phyloP scores from a whole-genome alignment of 2,888 invertebrate species.

The Cancer borealis region DNA sequence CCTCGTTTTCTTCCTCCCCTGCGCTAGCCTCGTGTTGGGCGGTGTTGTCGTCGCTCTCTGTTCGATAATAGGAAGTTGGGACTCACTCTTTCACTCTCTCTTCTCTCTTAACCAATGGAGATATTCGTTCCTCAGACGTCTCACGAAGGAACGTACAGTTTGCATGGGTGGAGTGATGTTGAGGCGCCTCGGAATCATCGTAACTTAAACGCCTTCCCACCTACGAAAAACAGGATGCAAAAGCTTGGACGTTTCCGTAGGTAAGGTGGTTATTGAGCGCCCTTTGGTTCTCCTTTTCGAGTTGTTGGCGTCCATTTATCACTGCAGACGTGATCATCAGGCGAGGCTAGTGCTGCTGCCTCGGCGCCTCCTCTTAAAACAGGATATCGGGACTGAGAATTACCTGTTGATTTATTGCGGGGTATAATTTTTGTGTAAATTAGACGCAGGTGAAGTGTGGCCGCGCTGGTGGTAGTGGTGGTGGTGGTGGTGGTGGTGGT shows the following conservation, averaged over 20 bases:
- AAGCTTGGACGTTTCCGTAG: slow-evolving; percentile 29
- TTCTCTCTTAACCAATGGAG: background rate
- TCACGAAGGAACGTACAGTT: background rate
- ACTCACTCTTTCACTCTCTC: background rate
- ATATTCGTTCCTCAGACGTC: background rate
- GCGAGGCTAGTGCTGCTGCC: background rate
- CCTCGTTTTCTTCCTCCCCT: background rate
- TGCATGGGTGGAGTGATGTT: background rate
- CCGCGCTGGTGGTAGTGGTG: background rate
- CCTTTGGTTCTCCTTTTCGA: slow-evolving; percentile 1
- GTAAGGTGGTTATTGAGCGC: background rate
- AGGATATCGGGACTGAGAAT: slow-evolving; percentile 58
- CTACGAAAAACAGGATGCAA: slow-evolving; percentile 24
- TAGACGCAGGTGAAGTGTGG: background rate
- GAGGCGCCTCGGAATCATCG: background rate
- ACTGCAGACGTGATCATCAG: slow-evolving; percentile 3
- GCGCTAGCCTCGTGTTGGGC: background rate
- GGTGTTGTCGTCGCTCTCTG: background rate
- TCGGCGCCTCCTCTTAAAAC: slow-evolving; percentile 38
- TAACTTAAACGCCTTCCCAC: background rate
- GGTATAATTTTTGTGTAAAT: slow-evolving; percentile 44
- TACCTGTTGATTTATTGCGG: slow-evolving; percentile 53
- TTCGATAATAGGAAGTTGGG: background rate
- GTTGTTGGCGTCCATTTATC: slow-evolving; percentile 4
- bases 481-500: background rate